Conservation (phyloP, 2,888 invertebrate species). For the Oscheius myriophilus region DNA sequence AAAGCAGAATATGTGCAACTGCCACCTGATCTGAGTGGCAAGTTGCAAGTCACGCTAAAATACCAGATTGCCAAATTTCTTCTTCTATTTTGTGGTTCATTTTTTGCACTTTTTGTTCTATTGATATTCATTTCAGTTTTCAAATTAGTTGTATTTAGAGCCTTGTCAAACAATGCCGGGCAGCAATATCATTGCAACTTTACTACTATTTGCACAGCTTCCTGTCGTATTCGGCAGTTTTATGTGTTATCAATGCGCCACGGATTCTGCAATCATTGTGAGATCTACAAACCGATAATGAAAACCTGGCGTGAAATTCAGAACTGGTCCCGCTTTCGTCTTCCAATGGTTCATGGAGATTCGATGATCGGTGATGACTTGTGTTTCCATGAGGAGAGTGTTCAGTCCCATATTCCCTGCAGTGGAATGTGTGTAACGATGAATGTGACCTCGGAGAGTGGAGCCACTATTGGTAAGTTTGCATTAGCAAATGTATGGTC, state of each 20-base stretch:
- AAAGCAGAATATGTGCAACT: no score
- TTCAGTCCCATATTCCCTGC: slow-evolving; percentile 16
- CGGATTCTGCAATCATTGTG: slow-evolving; percentile 20
- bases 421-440: slow-evolving; percentile 24
- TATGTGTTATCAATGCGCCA: slow-evolving; percentile 25
- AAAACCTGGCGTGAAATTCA: background rate
- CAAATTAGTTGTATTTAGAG: no score
- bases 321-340: slow-evolving; percentile 26
- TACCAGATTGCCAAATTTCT: no score
- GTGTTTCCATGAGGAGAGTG: slow-evolving; percentile 12
- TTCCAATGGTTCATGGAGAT: slow-evolving; percentile 23
- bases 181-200: background rate
- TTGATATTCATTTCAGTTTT: no score
- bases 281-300: background rate
- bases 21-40: no score
- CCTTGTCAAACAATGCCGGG: no score
- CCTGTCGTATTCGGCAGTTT: slow-evolving; percentile 5
- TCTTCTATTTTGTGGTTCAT: background rate
- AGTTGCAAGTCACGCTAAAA: no score
- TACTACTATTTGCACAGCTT: background rate
- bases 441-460: slow-evolving; percentile 16
- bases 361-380: slow-evolving; percentile 12
- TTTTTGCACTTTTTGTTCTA: background rate
- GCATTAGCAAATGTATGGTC: no score
- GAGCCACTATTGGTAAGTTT: slow-evolving; percentile 16